Evolutionary conservation across 2,113 vertebrate genomes (phyloP), one percentile per base, ranked within the genome.

Genomic region (Rhadina sibilatrix): DNA sequence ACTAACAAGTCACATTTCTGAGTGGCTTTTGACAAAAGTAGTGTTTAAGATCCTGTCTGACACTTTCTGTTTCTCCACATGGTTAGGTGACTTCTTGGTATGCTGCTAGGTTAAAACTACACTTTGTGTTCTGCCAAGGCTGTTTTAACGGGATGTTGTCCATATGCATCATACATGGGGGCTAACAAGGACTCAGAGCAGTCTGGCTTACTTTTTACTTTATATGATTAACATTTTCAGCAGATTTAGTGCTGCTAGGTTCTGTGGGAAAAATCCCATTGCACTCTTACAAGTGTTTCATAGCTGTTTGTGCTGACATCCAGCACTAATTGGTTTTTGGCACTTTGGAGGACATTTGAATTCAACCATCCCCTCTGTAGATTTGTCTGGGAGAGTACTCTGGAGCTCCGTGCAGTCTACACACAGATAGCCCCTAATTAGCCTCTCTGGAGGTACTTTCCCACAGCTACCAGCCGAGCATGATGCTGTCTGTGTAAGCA

Each of bases 251-350:
- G 3, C 61, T 78, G 57, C 65, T 75, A 42, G 27, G 20, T 66
- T 82, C 74, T 64, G 61, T 61, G 56, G 56, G 66, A 74, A 84
- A 93, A 93, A 79, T 50, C 35, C 25, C 53, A 33, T 38, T 82
- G 57, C 27, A 6, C 72, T 87, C 65, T 82, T 42, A 49, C 33
- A 82, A 95, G 42, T 16, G 42, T 63, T 93, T 81, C 78, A 54
- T 50, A 54, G 71, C 65, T 83, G 23, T 54, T 93, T 90, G 49
- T 56, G 33, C 70, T 44, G 64, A 88, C 6, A 8, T 76, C 71
- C 71, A 90, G 40, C 59, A 31, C 75, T 96, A 90, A 88, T 88
- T 96, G 61, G 11, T 42, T 94, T 93, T 90, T 94, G 88, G 78
- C 85, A 93, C 72, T 70, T 87, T 52, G 52, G 70, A 77, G 50